Evolutionary conservation across 2,113 vertebrate species (phyloP).

Genomic region (Stegastes partitus): DNA sequence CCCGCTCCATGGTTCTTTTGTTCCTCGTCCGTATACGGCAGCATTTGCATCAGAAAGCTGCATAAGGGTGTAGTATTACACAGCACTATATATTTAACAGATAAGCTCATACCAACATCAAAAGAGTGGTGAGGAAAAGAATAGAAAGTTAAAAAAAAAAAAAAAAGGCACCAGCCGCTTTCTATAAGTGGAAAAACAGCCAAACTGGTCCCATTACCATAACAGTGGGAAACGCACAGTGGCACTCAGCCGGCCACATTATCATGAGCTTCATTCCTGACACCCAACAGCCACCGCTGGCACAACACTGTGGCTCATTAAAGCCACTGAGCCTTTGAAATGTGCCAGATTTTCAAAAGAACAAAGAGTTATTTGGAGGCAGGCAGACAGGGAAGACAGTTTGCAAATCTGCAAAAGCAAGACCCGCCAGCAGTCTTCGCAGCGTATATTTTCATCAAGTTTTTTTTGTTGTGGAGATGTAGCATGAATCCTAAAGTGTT

Average conservation of each 20-base stretch:
- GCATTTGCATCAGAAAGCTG: constrained; percentile 55
- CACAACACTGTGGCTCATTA: constrained; percentile 79
- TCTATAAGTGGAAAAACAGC: constrained; percentile 47
- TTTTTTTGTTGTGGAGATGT: constrained; percentile 34
- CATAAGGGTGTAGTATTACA: constrained; percentile 23
- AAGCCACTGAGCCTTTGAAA: constrained; percentile 78
- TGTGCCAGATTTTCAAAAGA: constrained; percentile 67
- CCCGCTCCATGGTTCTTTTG: constrained; percentile 17
- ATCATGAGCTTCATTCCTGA: constrained; percentile 78
- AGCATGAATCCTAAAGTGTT: constrained; percentile 29
- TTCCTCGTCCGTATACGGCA: background rate
- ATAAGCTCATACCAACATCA: constrained; percentile 57
- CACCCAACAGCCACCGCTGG: constrained; percentile 68
- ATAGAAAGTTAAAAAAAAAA: constrained; percentile 12
- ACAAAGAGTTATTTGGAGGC: constrained; percentile 66
- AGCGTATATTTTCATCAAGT: constrained; percentile 35
- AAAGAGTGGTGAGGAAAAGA: constrained; percentile 41
- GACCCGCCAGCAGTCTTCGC: constrained; percentile 17
- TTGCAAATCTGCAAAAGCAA: constrained; percentile 48
- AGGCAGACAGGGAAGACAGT: constrained; percentile 38
- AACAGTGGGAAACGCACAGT: constrained; percentile 72
- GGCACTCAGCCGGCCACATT: constrained; percentile 69
- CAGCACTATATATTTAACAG: constrained; percentile 35
- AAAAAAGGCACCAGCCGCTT: constrained; percentile 40
- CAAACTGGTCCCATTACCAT: constrained; percentile 66